Percentiles rank a stretch among this genome's conserved stretches.
phyloP scores from a whole-genome alignment of 2,797 vertebrate genomes.

The Tenualosa ilisha region DNA sequence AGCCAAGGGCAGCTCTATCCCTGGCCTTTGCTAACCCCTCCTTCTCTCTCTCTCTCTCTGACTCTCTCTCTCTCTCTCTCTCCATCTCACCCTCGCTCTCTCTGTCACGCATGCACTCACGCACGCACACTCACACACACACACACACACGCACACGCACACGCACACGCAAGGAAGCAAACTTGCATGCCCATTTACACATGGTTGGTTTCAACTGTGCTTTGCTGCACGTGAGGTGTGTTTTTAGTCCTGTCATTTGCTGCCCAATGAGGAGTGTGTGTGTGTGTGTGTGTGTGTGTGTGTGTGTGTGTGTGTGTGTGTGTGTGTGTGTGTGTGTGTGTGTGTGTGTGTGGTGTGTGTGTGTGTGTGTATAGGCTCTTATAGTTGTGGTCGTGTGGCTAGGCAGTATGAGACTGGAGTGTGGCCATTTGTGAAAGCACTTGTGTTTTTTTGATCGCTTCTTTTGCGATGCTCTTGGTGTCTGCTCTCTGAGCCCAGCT shows the following conservation, averaged over 20 bases:
- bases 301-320: conserved; percentile 32
- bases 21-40: conserved; percentile 29
- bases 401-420: not conserved
- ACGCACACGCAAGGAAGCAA: conserved; percentile 52
- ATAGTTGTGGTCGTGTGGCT: conserved; percentile 41
- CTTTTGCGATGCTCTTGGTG: not conserved
- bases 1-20: conserved; percentile 60
- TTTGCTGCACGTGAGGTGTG: conserved; percentile 73
- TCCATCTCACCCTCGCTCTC: not conserved
- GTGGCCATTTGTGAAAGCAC: conserved; percentile 21
- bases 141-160: conserved; percentile 43
- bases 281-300: conserved; percentile 32
- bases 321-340: conserved; percentile 37
- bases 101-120: not conserved
- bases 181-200: conserved; percentile 26
- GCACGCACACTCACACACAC: not conserved
- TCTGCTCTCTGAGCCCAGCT: not conserved
- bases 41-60: conserved; percentile 46
- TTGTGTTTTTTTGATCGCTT: not conserved
- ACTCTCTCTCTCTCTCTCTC: not conserved
- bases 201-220: conserved; percentile 70
- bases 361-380: conserved; percentile 33
- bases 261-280: conserved; percentile 43
- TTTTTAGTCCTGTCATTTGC: conserved; percentile 71
- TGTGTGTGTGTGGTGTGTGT: conserved; percentile 35